These are phyloP conservation scores for Cerceris ruficornis DNA, from an alignment of 2,888 invertebrate genomes.

Conservation along the genomic window DNA sequence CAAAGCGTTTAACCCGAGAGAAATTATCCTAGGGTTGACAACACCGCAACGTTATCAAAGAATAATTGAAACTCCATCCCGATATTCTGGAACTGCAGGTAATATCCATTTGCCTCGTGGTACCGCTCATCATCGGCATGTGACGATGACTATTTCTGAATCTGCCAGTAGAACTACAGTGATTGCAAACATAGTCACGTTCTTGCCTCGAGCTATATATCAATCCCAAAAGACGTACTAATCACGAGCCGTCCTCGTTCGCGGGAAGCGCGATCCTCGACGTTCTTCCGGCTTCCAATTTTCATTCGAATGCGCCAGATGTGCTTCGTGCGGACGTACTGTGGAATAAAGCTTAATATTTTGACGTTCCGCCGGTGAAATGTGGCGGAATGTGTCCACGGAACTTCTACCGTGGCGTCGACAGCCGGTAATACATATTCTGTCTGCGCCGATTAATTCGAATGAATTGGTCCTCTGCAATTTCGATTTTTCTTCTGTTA, in stretches of 20 bases:
- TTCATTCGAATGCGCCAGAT: conserved; percentile 58
- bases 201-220: conserved; percentile 57
- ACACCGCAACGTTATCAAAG: too few relatives aligned
- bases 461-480: conserved; percentile 22
- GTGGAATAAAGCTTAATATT: conserved; percentile 55
- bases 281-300: conserved; percentile 56
- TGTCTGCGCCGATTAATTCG: conserved; percentile 45
- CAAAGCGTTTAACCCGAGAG: too few relatives aligned
- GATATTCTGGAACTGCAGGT: too few relatives aligned
- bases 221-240: conserved; percentile 65
- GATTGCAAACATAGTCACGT: conserved; percentile 63
- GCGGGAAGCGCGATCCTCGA: conserved; percentile 49
- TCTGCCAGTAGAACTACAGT: conserved; percentile 34
- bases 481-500: background rate
- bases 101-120: conserved; percentile 11
- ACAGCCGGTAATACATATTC: conserved; percentile 47
- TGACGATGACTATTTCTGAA: conserved; percentile 64
- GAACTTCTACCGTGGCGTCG: conserved; percentile 17
- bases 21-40: too few relatives aligned
- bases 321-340: conserved; percentile 33
- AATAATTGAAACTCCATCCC: too few relatives aligned
- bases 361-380: conserved; percentile 40
- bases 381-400: conserved; percentile 25
- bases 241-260: conserved; percentile 60
- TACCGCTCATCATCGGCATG: conserved; percentile 64